Percentiles rank a stretch among this genome's conserved stretches.
Evolutionary conservation across 2,888 invertebrate genomes (phyloP).

Genomic region (Trimorus sp.): DNA sequence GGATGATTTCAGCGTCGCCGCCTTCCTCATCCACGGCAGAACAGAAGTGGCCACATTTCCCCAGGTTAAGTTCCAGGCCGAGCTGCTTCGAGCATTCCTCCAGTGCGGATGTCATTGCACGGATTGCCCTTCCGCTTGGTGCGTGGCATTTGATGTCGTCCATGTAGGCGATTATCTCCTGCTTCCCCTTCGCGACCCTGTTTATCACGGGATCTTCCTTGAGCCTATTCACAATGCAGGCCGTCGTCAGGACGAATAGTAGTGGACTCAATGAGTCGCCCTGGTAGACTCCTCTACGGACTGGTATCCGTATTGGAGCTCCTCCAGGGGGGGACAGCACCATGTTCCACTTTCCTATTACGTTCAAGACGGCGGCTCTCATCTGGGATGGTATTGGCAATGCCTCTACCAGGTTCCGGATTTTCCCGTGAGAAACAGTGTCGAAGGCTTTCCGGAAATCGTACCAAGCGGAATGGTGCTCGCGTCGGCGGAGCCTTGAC

Average conservation of each 20-base stretch:
- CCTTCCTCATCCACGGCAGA: not conserved
- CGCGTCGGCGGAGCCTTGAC: not conserved
- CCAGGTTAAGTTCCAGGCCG: not conserved
- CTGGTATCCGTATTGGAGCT: not conserved
- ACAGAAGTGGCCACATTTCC: not conserved
- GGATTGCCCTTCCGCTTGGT: conserved; percentile 8
- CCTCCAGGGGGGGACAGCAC: not conserved
- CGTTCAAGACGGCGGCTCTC: not conserved
- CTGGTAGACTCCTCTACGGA: conserved; percentile 1
- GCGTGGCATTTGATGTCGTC: conserved; percentile 60
- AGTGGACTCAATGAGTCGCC: conserved; percentile 5
- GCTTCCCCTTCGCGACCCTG: not conserved
- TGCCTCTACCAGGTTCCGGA: not conserved
- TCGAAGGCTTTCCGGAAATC: not conserved
- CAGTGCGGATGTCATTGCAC: not conserved
- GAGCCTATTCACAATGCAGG: not conserved
- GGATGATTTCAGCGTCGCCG: not conserved
- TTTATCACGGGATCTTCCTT: not conserved
- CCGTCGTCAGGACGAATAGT: not conserved
- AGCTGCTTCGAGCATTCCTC: not conserved
- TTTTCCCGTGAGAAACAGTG: not conserved
- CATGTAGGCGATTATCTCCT: conserved; percentile 41
- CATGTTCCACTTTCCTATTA: not conserved
- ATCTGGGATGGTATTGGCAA: not conserved
- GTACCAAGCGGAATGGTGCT: not conserved